Evolutionary conservation across 2,113 vertebrate genomes (phyloP).

Genomic region (Rhombomys opimus): DNA sequence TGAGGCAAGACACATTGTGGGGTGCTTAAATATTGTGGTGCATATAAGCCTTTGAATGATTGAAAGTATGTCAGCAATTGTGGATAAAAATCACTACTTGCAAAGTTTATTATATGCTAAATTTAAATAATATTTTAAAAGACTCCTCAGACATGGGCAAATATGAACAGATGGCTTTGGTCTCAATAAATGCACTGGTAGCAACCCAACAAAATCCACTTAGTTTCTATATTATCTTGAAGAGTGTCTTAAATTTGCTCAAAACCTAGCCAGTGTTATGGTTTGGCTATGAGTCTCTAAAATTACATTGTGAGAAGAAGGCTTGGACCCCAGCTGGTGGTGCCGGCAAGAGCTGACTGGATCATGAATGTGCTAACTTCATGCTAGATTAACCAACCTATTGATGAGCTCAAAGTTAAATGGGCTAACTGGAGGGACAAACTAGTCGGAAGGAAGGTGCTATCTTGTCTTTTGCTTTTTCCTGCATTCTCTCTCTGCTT

Average conservation of each 20-base stretch:
- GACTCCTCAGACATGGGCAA: background rate
- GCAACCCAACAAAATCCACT: background rate
- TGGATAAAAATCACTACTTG: background rate
- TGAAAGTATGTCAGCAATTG: constrained; percentile 3
- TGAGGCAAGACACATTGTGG: background rate
- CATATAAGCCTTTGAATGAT: background rate
- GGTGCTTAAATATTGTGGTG: background rate
- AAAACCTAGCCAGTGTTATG: background rate
- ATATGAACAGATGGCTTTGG: background rate
- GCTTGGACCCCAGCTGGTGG: background rate
- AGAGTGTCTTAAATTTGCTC: background rate
- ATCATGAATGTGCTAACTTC: background rate
- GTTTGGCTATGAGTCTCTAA: background rate
- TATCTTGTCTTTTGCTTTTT: background rate
- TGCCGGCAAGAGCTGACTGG: background rate
- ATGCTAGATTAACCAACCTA: background rate
- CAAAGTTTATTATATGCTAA: background rate
- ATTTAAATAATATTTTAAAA: constrained; percentile 36
- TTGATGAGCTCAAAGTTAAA: background rate
- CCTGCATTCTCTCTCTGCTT: background rate
- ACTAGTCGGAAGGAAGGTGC: background rate
- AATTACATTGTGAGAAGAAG: background rate
- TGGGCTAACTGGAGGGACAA: background rate
- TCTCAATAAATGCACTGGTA: background rate
- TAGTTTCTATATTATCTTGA: background rate